These are phyloP conservation scores for Psephotus haematonotus DNA, from an alignment of 2,113 vertebrate genomes.

Conservation along the genomic window DNA sequence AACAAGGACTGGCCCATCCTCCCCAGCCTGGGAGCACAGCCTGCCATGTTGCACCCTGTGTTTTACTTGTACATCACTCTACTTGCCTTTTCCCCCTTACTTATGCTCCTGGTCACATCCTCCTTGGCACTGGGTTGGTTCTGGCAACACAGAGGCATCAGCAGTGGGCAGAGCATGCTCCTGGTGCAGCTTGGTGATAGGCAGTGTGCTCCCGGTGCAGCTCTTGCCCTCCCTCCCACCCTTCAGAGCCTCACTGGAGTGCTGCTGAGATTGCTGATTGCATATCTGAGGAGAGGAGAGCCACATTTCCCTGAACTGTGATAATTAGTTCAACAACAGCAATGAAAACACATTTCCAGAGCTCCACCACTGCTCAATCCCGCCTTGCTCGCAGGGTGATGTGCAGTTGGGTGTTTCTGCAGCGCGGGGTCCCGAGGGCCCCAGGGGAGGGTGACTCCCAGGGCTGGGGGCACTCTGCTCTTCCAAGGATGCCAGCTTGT, in stretches of 20 bases:
- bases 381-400: rapidly evolving
- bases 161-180: neutral
- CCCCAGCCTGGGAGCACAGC: neutral
- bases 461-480: neutral
- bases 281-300: neutral
- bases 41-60: neutral
- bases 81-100: neutral
- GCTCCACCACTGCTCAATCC: neutral
- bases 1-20: neutral
- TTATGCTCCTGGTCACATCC: neutral
- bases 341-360: neutral
- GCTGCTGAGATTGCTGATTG: neutral
- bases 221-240: neutral
- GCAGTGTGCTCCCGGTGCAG: neutral
- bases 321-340: neutral
- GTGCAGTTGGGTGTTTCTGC: neutral
- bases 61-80: neutral
- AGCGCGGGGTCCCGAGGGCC: rapidly evolving
- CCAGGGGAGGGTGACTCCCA: neutral
- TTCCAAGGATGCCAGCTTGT: neutral
- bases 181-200: neutral
- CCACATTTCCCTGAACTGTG: neutral
- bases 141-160: neutral
- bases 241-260: neutral
- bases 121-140: neutral